These are phyloP conservation scores for Sebastes hubbsi DNA, from an alignment of 2,797 vertebrate species.

Conservation along the genomic window DNA sequence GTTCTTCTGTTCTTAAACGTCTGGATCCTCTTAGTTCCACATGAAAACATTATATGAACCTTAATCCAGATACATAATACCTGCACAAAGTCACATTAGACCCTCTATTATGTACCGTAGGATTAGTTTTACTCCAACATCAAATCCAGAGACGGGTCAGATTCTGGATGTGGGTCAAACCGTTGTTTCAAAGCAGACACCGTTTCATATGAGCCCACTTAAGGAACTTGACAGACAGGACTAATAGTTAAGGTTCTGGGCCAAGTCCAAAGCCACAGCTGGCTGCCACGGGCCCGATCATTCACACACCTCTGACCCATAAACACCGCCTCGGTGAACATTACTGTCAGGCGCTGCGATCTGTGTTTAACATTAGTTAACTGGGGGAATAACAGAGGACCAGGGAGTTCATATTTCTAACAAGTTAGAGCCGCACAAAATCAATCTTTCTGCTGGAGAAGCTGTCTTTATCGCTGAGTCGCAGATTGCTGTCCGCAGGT, in stretches of 20 bases:
- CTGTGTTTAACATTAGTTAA: conserved; percentile 78
- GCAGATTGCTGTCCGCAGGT: neutral
- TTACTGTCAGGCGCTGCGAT: conserved; percentile 65
- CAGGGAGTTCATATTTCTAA: conserved; percentile 55
- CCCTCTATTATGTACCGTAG: conserved; percentile 1
- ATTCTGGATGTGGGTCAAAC: conserved; percentile 59
- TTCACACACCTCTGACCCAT: conserved; percentile 74
- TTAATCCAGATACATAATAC: conserved; percentile 16
- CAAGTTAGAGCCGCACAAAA: conserved; percentile 41
- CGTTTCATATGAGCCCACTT: conserved; percentile 61
- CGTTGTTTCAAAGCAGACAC: conserved; percentile 65
- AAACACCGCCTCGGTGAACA: conserved; percentile 67
- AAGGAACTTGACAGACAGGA: conserved; percentile 56
- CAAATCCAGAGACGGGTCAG: conserved; percentile 45
- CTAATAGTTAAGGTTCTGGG: conserved; percentile 67
- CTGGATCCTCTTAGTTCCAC: neutral
- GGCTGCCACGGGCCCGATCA: conserved; percentile 56
- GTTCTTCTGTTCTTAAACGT: neutral
- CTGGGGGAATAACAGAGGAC: conserved; percentile 56
- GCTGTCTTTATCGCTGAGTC: conserved; percentile 16
- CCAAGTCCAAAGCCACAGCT: conserved; percentile 72
- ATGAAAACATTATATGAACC: neutral
- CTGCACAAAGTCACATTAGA: conserved; percentile 7
- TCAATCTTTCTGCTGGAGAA: conserved; percentile 22
- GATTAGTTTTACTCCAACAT: conserved; percentile 36